Evolutionary conservation across 23 tunicate species (phyloP), one percentile per base, ranked within the genome.

Genomic region (Botrylloides violaceus): DNA sequence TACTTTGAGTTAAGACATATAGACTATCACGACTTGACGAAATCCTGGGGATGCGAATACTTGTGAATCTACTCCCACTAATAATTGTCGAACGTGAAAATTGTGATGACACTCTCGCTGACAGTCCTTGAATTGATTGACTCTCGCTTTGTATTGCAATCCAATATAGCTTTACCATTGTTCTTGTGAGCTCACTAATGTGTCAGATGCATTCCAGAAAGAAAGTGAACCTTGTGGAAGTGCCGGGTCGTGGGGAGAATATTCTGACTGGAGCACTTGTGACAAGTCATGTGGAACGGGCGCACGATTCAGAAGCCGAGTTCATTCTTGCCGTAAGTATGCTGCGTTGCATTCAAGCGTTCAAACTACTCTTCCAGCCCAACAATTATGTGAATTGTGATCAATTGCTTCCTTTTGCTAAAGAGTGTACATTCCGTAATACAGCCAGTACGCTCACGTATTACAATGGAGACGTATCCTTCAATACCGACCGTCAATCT

Each of bases 301-400:
- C 15, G 21, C 63, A 36, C 33, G 78, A 43, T 76, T 28, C 65
- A 78, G 98, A 80, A 76, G 68, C 25, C 77, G 98, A 47, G 71
- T 76, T 23, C 92, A 92, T 66, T 84, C 98, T 20, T 92, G 98
- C 71, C 96, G 85, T 86, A 77, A 80, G 85, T 9, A 59, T 59
- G 53, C 15, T 43, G 53, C 15, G 53, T 43, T 43, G 53, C 53
- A 15, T 43, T 43, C 12, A 7, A 7, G 15, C 12, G 53, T 43
- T 43, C n/a, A n/a, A n/a, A n/a, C n/a, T n/a, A 12, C 18, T 47
- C 18, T 12, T 12, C 18, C 18, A 12, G 12, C 55, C 12, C 18
- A 18, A 47, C 55, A 47, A 47, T 47, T 47, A 18, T 47, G 28
- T n/a, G 9, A 21, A 59, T 59, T 59, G 7, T 59, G 64, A 59